Evolutionary conservation across 2,888 invertebrate genomes (phyloP).

Genomic region (Alloscopus bannaensis): DNA sequence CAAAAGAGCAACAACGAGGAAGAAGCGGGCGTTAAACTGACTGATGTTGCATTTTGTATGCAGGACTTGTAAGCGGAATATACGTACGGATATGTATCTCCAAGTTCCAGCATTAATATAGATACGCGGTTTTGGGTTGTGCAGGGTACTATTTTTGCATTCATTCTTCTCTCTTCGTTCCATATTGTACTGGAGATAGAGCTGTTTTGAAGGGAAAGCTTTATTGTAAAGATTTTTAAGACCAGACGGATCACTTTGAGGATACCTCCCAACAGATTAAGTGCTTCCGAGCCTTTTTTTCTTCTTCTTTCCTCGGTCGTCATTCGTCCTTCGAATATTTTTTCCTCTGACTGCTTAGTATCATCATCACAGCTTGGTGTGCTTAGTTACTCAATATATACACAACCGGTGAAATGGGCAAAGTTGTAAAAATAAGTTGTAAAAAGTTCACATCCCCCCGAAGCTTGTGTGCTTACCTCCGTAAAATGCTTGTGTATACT

Average conservation of each 20-base stretch:
- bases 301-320: conserved; percentile 20
- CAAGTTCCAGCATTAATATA: too few relatives aligned
- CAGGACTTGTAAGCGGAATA: conserved; percentile 39
- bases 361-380: conserved; percentile 33
- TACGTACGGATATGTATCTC: too few relatives aligned
- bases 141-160: too few relatives aligned
- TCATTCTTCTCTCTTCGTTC: too few relatives aligned
- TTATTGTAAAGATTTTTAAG: conserved; percentile 16
- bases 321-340: not conserved
- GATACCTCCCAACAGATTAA: conserved; percentile 24
- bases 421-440: conserved; percentile 63
- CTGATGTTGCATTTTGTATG: conserved; percentile 38
- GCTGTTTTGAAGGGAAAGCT: not conserved
- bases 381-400: conserved; percentile 47
- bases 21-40: conserved; percentile 2
- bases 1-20: too few relatives aligned
- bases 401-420: conserved; percentile 50
- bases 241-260: conserved; percentile 11
- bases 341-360: conserved; percentile 9
- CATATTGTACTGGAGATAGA: too few relatives aligned
- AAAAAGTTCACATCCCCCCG: conserved; percentile 50
- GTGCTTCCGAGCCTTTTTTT: conserved; percentile 29
- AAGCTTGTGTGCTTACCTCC: not conserved
- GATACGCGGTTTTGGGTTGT: too few relatives aligned
- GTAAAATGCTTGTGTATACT: conserved; percentile 6